Base-by-base conservation (phyloP, 2,797 vertebrate genomes). In the Coluber constrictor region DNA sequence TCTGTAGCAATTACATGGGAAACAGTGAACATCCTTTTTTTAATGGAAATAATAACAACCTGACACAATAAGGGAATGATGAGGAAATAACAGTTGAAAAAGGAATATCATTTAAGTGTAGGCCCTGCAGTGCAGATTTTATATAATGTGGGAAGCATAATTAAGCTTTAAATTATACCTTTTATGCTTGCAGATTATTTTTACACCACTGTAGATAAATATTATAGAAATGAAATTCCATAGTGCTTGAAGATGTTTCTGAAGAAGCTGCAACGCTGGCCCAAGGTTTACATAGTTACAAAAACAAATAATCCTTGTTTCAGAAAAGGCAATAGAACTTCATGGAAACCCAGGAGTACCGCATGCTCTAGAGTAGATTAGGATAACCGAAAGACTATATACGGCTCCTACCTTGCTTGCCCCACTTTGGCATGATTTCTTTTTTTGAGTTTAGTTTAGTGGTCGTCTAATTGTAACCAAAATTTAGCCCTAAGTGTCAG, bases 1-100 rank as follows among this genome's bases (percentile, higher is more conserved):
- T 93, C 90, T 93, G 91, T 96, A 93, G 87, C 94, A 94, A 90
- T 0, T 0, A 43, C 91, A 94, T 92, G 93, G 88, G 20, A 87
- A 94, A 94, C 87, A 54, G 92, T 93, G 90, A 95, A 95, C 94
- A 57, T 93, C 91, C 91, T 16, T 20, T 74, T 93, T 92, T 12
- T 2, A 66, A 90, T 92, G 37, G 90, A 94, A 91, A 90, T 87
- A 93, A 87, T 0, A 23, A 91, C 93, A 92, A 43, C 4, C 23
- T 86, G n/a, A 20, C 9, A 70, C 20, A 89, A 87, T 93, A 13
- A 89, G 91, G 93, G 54, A 57, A 47, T 94, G 89, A 25, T 70
- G 43, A 93, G 94, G 4, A 90, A 27, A 88, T 93, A 94, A 25
- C 91, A 92, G 92, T 29, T 7, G 93, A 94, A 91, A 90, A 92